Evolutionary conservation across 2,888 invertebrate genomes (phyloP).

Genomic region (Watsonalla binaria): DNA sequence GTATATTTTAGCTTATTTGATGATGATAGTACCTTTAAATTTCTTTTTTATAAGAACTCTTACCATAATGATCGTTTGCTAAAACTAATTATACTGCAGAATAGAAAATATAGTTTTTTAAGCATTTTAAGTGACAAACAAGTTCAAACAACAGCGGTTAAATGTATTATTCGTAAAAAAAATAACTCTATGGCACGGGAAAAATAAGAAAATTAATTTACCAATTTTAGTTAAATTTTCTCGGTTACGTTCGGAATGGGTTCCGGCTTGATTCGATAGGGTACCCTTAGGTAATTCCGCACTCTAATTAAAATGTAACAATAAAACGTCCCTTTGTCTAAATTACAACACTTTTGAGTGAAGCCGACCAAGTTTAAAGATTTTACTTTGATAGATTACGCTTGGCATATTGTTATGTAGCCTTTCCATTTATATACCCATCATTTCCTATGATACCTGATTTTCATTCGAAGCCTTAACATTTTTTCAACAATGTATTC

Average conservation of each 20-base stretch:
- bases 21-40: no score
- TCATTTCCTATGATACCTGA: not conserved
- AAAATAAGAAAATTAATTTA: constrained; percentile 14
- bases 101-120: not conserved
- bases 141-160: no score
- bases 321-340: constrained; percentile 29
- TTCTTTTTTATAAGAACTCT: no score
- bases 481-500: no score
- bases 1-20: no score
- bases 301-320: constrained; percentile 51
- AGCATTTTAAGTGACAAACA: not conserved
- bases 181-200: not conserved
- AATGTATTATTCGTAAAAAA: no score
- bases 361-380: constrained; percentile 5
- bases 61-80: no score
- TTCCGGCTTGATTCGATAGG: constrained; percentile 21
- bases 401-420: constrained; percentile 4
- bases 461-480: not conserved
- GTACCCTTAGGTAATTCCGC: constrained; percentile 33
- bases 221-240: constrained; percentile 5
- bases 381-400: constrained; percentile 3
- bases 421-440: constrained; percentile 15
- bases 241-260: constrained; percentile 7
- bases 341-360: constrained; percentile 4
- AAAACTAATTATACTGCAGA: no score